These are phyloP conservation scores for Aleadryas rufinucha DNA, from an alignment of 2,113 vertebrate species.

Conservation along the genomic window DNA sequence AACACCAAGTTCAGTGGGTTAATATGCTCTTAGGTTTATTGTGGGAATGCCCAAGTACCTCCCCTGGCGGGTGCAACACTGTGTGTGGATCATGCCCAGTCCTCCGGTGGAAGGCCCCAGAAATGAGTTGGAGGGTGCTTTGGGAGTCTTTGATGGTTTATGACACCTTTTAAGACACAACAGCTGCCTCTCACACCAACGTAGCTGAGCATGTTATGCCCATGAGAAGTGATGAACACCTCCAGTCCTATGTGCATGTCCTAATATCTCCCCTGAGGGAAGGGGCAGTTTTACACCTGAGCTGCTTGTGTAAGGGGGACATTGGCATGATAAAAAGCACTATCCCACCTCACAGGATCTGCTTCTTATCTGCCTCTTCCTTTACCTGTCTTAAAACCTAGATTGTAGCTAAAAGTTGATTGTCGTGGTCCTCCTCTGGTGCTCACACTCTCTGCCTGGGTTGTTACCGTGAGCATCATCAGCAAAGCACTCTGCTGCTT, in stretches of 20 bases:
- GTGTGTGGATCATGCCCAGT: too few relatives aligned
- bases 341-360: neutral
- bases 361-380: neutral
- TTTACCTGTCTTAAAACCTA: neutral
- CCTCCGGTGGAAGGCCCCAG: neutral
- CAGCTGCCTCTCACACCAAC: neutral
- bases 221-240: neutral
- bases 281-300: neutral
- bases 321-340: neutral
- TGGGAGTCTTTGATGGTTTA: neutral
- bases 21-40: neutral
- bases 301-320: too few relatives aligned
- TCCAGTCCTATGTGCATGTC: neutral
- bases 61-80: neutral
- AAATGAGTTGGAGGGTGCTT: neutral
- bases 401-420: neutral
- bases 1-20: neutral
- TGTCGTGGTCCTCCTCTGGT: neutral
- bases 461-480: neutral
- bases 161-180: neutral
- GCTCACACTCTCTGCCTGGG: neutral
- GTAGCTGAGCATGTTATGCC: neutral
- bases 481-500: neutral
- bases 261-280: too few relatives aligned
- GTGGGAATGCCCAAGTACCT: neutral